phyloP scores from a whole-genome alignment of 2,888 invertebrate species.

The Ceratothoa steindachneri region DNA sequence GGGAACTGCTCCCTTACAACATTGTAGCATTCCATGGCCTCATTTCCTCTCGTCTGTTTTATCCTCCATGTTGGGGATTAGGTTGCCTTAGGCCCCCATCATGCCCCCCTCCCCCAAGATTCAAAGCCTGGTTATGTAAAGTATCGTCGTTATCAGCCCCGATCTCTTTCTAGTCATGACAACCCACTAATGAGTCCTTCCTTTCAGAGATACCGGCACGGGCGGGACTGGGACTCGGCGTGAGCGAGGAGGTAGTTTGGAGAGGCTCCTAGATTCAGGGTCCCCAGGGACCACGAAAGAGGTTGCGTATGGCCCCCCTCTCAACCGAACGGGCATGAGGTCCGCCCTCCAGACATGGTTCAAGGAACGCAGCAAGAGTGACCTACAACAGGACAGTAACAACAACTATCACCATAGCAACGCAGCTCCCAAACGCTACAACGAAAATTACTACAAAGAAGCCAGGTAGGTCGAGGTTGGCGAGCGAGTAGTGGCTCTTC shows the following conservation, averaged over 20 bases:
- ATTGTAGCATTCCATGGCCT: no score
- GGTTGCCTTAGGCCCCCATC: not conserved
- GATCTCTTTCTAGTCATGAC: no score
- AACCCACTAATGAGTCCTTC: no score
- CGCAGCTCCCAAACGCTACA: not conserved
- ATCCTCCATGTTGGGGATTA: no score
- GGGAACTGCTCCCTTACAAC: no score
- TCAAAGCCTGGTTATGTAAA: no score
- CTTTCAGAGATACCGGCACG: conserved; percentile 17
- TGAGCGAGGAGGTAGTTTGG: conserved; percentile 20
- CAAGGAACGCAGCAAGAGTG: conserved; percentile 23
- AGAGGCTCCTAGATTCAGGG: conserved; percentile 12
- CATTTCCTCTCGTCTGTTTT: no score
- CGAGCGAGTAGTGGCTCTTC: no score
- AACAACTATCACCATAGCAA: conserved; percentile 15
- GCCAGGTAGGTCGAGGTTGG: not conserved
- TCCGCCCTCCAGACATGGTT: not conserved
- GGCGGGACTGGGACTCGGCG: conserved; percentile 19
- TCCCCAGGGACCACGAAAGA: not conserved
- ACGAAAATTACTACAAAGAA: not conserved
- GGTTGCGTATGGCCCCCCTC: not conserved
- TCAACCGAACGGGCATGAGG: conserved; percentile 1
- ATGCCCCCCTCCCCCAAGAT: not conserved
- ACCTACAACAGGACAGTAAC: conserved; percentile 17
- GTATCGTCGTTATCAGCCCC: not conserved